These are phyloP conservation scores for Arrhamphus sclerolepis DNA, from an alignment of 2,797 vertebrate species.

Conservation along the genomic window DNA sequence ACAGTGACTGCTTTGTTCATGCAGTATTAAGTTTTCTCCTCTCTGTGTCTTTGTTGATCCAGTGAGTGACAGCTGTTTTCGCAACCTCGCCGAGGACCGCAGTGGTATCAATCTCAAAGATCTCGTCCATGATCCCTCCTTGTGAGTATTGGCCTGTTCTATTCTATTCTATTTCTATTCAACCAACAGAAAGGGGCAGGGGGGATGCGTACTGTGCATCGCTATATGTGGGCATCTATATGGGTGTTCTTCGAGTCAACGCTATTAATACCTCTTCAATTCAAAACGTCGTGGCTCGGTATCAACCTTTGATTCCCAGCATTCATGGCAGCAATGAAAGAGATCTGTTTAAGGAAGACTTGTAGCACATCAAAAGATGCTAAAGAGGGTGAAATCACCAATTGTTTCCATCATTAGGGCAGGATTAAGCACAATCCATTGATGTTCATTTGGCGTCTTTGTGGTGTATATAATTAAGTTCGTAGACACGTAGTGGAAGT, in stretches of 20 bases:
- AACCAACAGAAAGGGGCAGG: slow-evolving; percentile 3
- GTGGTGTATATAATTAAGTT: neutral
- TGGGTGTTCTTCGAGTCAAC: slow-evolving; percentile 27
- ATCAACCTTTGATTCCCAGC: slow-evolving; percentile 59
- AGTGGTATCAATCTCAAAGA: slow-evolving; percentile 99
- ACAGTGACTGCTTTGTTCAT: too few species aligned
- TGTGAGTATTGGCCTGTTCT: slow-evolving; percentile 87
- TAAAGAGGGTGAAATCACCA: slow-evolving; percentile 41
- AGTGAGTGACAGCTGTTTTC: slow-evolving; percentile 99
- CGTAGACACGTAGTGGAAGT: neutral
- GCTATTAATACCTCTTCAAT: slow-evolving; percentile 60
- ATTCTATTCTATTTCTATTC: neutral
- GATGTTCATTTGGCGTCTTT: slow-evolving; percentile 5
- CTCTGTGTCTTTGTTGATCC: slow-evolving; percentile 64
- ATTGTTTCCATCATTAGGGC: slow-evolving; percentile 26
- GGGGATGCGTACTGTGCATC: neutral
- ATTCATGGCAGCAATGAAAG: slow-evolving; percentile 64
- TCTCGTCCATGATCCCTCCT: slow-evolving; percentile 96
- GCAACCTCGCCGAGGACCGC: slow-evolving; percentile 97
- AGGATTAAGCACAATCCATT: neutral
- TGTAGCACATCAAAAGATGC: slow-evolving; percentile 38
- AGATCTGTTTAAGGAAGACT: slow-evolving; percentile 42
- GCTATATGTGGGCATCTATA: slow-evolving; percentile 25
- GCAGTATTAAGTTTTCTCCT: slow-evolving; percentile 12
- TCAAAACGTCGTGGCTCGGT: slow-evolving; percentile 49